These are phyloP conservation scores for Eupeodes luniger DNA, from an alignment of 2,888 invertebrate species.

Conservation along the genomic window DNA sequence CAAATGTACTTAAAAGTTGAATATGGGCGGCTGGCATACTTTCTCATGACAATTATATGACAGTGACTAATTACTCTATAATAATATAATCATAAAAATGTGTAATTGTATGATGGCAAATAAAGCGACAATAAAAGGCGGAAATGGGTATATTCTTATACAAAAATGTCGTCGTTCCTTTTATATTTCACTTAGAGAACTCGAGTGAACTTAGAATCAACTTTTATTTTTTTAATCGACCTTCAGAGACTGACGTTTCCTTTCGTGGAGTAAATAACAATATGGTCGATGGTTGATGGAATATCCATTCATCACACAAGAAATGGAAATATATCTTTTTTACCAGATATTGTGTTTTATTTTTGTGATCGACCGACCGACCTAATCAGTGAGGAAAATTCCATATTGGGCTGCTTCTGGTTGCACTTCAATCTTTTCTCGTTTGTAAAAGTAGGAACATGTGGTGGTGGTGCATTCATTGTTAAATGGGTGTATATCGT, in stretches of 20 bases:
- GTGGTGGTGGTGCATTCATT: slow-evolving; percentile 22
- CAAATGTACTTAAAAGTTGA: neutral
- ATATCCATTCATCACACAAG: neutral
- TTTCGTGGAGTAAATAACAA: slow-evolving; percentile 6
- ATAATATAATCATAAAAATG: neutral
- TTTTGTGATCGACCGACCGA: neutral
- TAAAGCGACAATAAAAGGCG: slow-evolving; percentile 59
- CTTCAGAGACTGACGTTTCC: slow-evolving; percentile 61
- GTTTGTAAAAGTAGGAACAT: neutral
- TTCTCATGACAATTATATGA: slow-evolving; percentile 65
- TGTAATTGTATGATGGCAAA: slow-evolving; percentile 53
- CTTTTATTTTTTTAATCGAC: slow-evolving; percentile 40
- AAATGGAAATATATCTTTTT: neutral
- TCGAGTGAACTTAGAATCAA: slow-evolving; percentile 7
- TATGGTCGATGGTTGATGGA: neutral
- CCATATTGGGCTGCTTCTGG: slow-evolving; percentile 24
- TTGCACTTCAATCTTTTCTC: slow-evolving; percentile 1
- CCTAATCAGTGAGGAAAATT: slow-evolving; percentile 65
- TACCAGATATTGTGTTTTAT: slow-evolving; percentile 4
- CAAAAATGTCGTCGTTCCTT: slow-evolving; percentile 6
- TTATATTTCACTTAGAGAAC: slow-evolving; percentile 34
- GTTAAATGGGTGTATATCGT: neutral
- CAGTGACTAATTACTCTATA: slow-evolving; percentile 65
- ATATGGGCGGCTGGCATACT: slow-evolving; percentile 29
- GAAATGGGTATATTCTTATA: slow-evolving; percentile 45